These are phyloP conservation scores for Drosophila repleta DNA, from an alignment of 1,140 invertebrate genomes.

Conservation along the genomic window DNA sequence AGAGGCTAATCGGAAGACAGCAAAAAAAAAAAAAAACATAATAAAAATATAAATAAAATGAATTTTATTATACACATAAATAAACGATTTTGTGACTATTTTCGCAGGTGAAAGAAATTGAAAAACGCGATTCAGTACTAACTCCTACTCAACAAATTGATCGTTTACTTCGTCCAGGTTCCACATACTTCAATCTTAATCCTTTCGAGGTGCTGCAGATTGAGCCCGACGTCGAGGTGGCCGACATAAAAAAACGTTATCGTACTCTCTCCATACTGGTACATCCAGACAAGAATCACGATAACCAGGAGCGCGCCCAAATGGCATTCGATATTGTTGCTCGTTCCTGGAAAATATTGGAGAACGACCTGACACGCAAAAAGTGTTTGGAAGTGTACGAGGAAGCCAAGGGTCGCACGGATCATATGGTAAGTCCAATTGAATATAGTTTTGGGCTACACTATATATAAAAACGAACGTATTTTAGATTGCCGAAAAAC, in stretches of 20 bases:
- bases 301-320: conserved; percentile 97
- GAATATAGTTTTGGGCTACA: not conserved
- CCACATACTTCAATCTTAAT: conserved; percentile 98
- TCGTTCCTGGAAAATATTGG: conserved; percentile 97
- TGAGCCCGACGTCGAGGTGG: conserved; percentile 93
- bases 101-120: conserved; percentile 84
- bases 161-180: conserved; percentile 94
- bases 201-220: conserved; percentile 98
- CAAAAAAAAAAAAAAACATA: too few species aligned
- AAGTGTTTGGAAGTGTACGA: conserved; percentile 98
- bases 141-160: conserved; percentile 98
- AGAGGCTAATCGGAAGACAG: conserved; percentile 6
- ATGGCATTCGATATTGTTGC: conserved; percentile 97
- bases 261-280: conserved; percentile 97
- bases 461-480: not conserved
- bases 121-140: conserved; percentile 85
- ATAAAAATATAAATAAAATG: conserved; percentile 1
- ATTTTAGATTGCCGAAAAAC: conserved; percentile 94
- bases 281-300: conserved; percentile 92
- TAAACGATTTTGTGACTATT: conserved; percentile 76
- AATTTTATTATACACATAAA: conserved; percentile 54
- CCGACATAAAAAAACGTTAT: conserved; percentile 98
- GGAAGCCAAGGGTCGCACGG: conserved; percentile 97
- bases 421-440: conserved; percentile 91
- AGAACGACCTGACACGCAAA: conserved; percentile 96